Evolutionary conservation across 2,888 invertebrate genomes (phyloP).

Genomic region (Tholera decimalis): DNA sequence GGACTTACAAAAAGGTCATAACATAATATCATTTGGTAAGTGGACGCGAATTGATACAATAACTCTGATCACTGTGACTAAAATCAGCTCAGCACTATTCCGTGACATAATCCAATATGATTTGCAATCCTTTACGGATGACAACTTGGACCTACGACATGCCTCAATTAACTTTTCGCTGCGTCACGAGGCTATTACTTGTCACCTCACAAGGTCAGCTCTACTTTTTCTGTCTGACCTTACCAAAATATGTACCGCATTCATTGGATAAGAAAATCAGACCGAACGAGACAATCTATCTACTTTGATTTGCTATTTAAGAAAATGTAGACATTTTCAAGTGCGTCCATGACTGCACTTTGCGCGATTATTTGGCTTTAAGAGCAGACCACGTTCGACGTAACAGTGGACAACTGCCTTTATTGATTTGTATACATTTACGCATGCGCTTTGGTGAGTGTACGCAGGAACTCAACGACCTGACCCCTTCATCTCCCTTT

Average conservation of each 20-base stretch:
- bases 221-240: neutral
- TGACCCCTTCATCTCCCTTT: too few relatives aligned
- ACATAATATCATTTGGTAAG: slow-evolving; percentile 27
- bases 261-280: neutral
- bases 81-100: neutral
- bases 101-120: slow-evolving; percentile 11
- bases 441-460: too few relatives aligned
- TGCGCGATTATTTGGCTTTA: too few relatives aligned
- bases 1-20: neutral
- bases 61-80: slow-evolving; percentile 8
- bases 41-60: slow-evolving; percentile 16
- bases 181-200: neutral
- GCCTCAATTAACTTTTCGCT: neutral
- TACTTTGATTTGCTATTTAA: neutral
- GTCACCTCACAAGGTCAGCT: neutral
- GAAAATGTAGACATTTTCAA: neutral
- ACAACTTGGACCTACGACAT: neutral
- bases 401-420: neutral
- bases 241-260: neutral
- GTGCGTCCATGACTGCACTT: neutral
- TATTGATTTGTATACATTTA: neutral
- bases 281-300: neutral
- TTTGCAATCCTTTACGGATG: slow-evolving; percentile 18
- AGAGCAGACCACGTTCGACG: neutral
- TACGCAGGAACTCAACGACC: too few relatives aligned